Base-by-base conservation (phyloP, 2,113 vertebrate species). In the Pygoscelis adeliae region DNA sequence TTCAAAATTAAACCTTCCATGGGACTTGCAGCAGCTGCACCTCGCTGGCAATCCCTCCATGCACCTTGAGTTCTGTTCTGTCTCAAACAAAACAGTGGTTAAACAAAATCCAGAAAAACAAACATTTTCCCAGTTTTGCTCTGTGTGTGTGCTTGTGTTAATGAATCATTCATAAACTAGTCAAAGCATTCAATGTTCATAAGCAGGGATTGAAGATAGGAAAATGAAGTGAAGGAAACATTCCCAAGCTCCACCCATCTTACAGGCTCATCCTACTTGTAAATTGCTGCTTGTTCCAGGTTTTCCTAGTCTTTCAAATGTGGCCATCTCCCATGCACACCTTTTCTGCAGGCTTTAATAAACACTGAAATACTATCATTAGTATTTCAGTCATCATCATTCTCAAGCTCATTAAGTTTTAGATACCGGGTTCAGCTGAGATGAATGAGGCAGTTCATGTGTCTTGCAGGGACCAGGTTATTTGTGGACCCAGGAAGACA, bases 141-240 rank as follows among this genome's bases (percentile, higher is more conserved):
- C 62, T 74, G 3, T 5, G 2, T 63, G 13, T 52, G 42, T 50
- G 34, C 50, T 83, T 77, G n/a, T 89, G 79, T 59, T 88, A 72
- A 93, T 96, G 84, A 97, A 91, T 94, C 67, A 93, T 94, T 96
- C 92, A 96, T 93, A 74, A 95, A 46, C 52, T 44, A 92, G 19
- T 73, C 82, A 89, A 81, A 69, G 36, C 40, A 84, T 91, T 92
- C 87, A 91, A 89, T 96, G 96, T 96, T 95, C 89, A 94, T 95
- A 85, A 78, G 38, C 22, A 52, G 78, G 30, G 73, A 62, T 21
- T 70, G 46, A 91, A 77, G 40, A 83, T 11, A 15, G 2, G 7
- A 88, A 95, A 96, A 70, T 50, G 46, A 66, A 91, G 73, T 21
- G 72, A 77, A 91, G 27, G 44, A 77, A 78, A 69, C 69, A 77